A percentile compares a stretch with the other conserved stretches of the same genome.
phyloP scores from a whole-genome alignment of 2,797 vertebrate species.

The Alfaro cultratus region DNA sequence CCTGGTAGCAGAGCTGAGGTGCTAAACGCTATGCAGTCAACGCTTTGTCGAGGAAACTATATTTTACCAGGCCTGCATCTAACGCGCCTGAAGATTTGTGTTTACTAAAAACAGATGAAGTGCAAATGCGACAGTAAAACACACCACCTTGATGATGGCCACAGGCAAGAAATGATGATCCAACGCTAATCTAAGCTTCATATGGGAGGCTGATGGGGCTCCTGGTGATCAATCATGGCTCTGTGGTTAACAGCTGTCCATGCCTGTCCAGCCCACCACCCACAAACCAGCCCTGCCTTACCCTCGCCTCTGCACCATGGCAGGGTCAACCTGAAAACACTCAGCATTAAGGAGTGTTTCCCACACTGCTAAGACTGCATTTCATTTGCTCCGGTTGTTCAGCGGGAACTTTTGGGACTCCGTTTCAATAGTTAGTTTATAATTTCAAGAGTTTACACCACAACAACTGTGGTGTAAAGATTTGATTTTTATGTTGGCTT shows the following conservation, averaged over 20 bases:
- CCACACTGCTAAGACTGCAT: slow-evolving; percentile 33
- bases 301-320: slow-evolving; percentile 37
- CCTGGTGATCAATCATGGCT: slow-evolving; percentile 60
- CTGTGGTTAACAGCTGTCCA: slow-evolving; percentile 69
- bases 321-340: slow-evolving; percentile 58
- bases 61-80: slow-evolving; percentile 5
- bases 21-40: slow-evolving; percentile 19
- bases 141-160: slow-evolving; percentile 43
- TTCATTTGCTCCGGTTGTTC: slow-evolving; percentile 17
- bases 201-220: slow-evolving; percentile 33
- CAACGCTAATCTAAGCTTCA: slow-evolving; percentile 52
- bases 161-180: slow-evolving; percentile 45
- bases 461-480: not conserved
- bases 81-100: slow-evolving; percentile 30
- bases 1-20: slow-evolving; percentile 16
- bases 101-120: slow-evolving; percentile 34
- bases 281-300: slow-evolving; percentile 13
- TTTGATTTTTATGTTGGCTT: not conserved
- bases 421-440: not conserved
- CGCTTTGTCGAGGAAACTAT: not conserved
- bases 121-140: slow-evolving; percentile 15
- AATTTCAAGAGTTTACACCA: not conserved
- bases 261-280: slow-evolving; percentile 6
- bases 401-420: slow-evolving; percentile 1
- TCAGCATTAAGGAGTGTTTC: slow-evolving; percentile 35